These are phyloP conservation scores for Drosophila yakuba DNA, from an alignment of 1,140 invertebrate species.

Conservation along the genomic window DNA sequence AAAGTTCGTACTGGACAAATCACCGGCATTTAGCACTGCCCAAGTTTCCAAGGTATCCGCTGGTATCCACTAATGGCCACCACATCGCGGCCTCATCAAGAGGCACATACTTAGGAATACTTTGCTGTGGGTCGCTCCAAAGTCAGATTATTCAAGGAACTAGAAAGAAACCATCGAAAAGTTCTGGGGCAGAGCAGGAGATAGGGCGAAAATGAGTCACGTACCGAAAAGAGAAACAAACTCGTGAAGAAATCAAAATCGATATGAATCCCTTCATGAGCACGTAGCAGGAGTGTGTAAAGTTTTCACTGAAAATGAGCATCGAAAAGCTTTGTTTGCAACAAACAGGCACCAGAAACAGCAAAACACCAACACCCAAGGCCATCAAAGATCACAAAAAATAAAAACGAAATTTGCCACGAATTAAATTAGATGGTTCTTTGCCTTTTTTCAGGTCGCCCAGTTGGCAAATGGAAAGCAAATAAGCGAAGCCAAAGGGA, in stretches of 20 bases:
- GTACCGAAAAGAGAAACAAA: slow-evolving; percentile 55
- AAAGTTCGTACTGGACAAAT: slow-evolving; percentile 22
- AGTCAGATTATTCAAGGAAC: slow-evolving; percentile 27
- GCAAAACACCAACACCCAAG: not conserved
- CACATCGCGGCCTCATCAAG: slow-evolving; percentile 22
- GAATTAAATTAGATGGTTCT: slow-evolving; percentile 60
- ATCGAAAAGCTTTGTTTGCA: slow-evolving; percentile 46
- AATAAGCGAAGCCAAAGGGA: slow-evolving; percentile 55
- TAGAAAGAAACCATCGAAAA: slow-evolving; percentile 41
- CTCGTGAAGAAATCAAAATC: slow-evolving; percentile 42
- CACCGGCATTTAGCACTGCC: slow-evolving; percentile 11
- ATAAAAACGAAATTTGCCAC: slow-evolving; percentile 20
- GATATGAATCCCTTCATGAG: slow-evolving; percentile 32
- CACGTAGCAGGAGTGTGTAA: slow-evolving; percentile 30
- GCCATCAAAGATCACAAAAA: slow-evolving; percentile 12
- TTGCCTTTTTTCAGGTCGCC: slow-evolving; percentile 52
- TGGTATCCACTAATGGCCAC: slow-evolving; percentile 21
- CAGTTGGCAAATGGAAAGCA: slow-evolving; percentile 69
- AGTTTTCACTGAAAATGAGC: slow-evolving; percentile 49
- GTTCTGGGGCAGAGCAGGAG: slow-evolving; percentile 17
- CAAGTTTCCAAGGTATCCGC: slow-evolving; percentile 32
- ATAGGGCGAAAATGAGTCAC: slow-evolving; percentile 50
- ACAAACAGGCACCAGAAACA: slow-evolving; percentile 1
- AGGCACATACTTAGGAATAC: slow-evolving; percentile 8
- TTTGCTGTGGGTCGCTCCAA: slow-evolving; percentile 16